Evolutionary conservation across 2,113 vertebrate genomes (phyloP), one percentile per base, ranked within the genome.

Genomic region (Verasper variegatus): DNA sequence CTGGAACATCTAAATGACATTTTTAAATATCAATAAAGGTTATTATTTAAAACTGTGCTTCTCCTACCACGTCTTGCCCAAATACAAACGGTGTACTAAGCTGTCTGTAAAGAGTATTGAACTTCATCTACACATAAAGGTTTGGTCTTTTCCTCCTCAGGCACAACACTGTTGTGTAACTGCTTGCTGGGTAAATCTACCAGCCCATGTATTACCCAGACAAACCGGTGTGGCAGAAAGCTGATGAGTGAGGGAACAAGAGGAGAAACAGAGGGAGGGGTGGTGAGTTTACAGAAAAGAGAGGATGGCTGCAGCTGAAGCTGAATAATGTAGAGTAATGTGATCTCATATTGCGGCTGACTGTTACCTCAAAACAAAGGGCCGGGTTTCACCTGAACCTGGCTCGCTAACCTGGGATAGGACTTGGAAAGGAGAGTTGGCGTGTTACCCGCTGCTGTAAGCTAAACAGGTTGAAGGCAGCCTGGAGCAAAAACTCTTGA

Each of bases 291-390:
- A 58, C 61, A 86, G 56, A 88, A 73, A 47, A 61, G 23, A 77
- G 68, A 77, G 31, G 83, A 47, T 56, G 67, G 80, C 83, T 82
- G 85, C 90, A 93, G 89, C 90, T 92, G 89, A 78, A 82, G 80
- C 87, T 95, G 84, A 95, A 95, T 95, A 95, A 95, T 95, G 88
- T 74, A 95, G 73, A 76, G 94, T 93, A 93, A 95, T 78, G 81
- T 91, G 92, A 95, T 87, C 93, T 89, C 82, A 74, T 85, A 86
- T 87, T 86, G 84, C 81, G 84, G 66, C 73, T 65, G 82, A 86
- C 91, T 86, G 78, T 72, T 56, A 70, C 66, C 83, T 73, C 84
- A 91, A 93, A 94, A 92, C 5, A 92, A 89, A 90, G 71, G 89
- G 73, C 77, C 64, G 52, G 80, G 89, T 93, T 93, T 91, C 90